Percentiles rank a stretch among this genome's conserved stretches.
phyloP scores from a whole-genome alignment of 2,113 vertebrate species.

The Gobio gobio region DNA sequence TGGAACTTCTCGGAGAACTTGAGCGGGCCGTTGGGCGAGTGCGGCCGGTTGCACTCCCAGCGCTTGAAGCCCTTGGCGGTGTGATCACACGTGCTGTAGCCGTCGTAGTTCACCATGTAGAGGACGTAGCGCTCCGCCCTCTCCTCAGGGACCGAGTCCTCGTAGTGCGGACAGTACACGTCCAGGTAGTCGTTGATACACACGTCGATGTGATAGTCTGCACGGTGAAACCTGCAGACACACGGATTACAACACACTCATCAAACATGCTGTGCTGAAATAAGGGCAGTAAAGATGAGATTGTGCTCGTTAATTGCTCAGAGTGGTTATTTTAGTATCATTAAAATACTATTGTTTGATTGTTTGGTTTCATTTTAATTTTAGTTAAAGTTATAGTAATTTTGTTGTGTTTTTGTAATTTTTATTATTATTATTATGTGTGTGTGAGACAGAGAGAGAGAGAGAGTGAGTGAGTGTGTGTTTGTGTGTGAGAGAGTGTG shows the following conservation, averaged over 20 bases:
- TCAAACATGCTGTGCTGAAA: background rate
- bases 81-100: constrained; percentile 97
- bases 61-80: constrained; percentile 98
- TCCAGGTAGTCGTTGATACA: constrained; percentile 99
- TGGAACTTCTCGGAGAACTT: constrained; percentile 99
- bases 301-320: background rate
- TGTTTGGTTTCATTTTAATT: background rate
- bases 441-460: too few species aligned
- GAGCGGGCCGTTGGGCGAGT: constrained; percentile 94
- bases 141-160: constrained; percentile 91
- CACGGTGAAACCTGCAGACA: constrained; percentile 86
- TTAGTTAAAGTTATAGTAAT: background rate
- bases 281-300: background rate
- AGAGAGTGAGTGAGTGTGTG: too few species aligned
- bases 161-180: constrained; percentile 97
- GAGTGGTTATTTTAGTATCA: background rate
- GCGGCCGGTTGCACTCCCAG: constrained; percentile 98
- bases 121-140: constrained; percentile 94
- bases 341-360: background rate
- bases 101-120: constrained; percentile 99
- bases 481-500: too few species aligned
- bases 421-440: background rate
- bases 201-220: constrained; percentile 97
- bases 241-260: background rate
- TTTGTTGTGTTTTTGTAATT: background rate